Evolutionary conservation across 2,888 invertebrate species (phyloP).

Genomic region (Papilio elwesi): DNA sequence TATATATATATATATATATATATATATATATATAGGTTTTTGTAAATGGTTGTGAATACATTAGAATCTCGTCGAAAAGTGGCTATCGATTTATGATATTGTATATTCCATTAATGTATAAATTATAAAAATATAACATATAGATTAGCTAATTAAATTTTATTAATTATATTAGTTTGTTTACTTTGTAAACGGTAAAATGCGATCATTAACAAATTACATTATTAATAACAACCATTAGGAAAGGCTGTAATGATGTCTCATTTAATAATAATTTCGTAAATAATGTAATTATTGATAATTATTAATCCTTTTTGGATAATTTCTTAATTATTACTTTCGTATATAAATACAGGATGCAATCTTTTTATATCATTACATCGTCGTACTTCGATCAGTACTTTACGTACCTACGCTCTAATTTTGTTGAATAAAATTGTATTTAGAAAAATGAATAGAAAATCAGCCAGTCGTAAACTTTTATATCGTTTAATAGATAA

Average conservation of each 20-base stretch:
- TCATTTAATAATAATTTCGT: background rate
- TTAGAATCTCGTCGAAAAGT: background rate
- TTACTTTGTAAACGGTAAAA: background rate
- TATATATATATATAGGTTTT: too few species aligned
- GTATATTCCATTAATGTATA: too few species aligned
- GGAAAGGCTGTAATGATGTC: conserved; percentile 8
- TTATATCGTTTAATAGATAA: conserved; percentile 36
- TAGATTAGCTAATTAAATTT: background rate
- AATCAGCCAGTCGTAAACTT: conserved; percentile 31
- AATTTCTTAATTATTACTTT: conserved; percentile 13
- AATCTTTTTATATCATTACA: conserved; percentile 18
- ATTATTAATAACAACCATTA: background rate
- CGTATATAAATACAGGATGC: conserved; percentile 14
- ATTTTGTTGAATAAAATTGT: background rate
- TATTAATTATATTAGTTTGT: background rate
- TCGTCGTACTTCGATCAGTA: background rate
- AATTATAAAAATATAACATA: background rate
- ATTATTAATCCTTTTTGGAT: conserved; percentile 5
- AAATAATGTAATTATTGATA: background rate
- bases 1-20: too few species aligned
- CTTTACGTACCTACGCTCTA: background rate
- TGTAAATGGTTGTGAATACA: background rate
- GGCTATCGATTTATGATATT: too few species aligned
- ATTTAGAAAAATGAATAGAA: conserved; percentile 29
- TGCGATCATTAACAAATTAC: conserved; percentile 1